Conservation (phyloP, 2,888 invertebrate species). For the Nephrocerus scutellatus region DNA sequence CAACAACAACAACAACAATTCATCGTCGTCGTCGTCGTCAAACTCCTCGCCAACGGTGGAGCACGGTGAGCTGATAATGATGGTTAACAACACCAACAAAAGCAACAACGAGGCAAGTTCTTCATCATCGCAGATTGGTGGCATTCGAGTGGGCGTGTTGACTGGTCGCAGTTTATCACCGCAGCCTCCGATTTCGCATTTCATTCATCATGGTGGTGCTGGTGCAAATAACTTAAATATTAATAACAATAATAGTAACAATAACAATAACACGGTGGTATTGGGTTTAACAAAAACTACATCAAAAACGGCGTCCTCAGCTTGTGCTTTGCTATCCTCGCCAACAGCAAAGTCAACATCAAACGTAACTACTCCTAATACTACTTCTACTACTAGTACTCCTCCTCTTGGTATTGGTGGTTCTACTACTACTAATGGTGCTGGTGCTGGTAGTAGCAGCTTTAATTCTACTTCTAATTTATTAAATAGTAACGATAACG, state of each 20-base stretch:
- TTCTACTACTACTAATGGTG: slow-evolving; percentile 27
- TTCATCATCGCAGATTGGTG: slow-evolving; percentile 15
- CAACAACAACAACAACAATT: slow-evolving; percentile 24
- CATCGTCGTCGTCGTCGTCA: slow-evolving; percentile 19
- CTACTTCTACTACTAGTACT: slow-evolving; percentile 36
- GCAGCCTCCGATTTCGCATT: no score
- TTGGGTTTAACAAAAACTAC: slow-evolving; percentile 30
- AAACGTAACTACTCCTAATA: slow-evolving; percentile 42
- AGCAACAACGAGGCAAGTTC: slow-evolving; percentile 2
- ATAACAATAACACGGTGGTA: slow-evolving; percentile 29
- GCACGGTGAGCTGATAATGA: slow-evolving; percentile 6
- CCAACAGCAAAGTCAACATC: slow-evolving; percentile 21
- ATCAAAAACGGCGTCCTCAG: slow-evolving; percentile 14
- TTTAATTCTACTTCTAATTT: slow-evolving; percentile 29
- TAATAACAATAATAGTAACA: slow-evolving; percentile 16
- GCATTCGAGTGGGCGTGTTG: no score
- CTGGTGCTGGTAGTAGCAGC: slow-evolving; percentile 26
- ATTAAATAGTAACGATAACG: slow-evolving; percentile 41
- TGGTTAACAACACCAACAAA: slow-evolving; percentile 23
- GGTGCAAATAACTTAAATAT: slow-evolving; percentile 22
- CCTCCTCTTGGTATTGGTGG: slow-evolving; percentile 23
- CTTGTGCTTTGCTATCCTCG: slow-evolving; percentile 16
- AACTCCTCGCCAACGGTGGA: slow-evolving; percentile 20
- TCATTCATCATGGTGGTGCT: no score
- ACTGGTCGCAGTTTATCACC: no score